phyloP scores from a whole-genome alignment of 2,888 invertebrate genomes.

The Horisme vitalbata region DNA sequence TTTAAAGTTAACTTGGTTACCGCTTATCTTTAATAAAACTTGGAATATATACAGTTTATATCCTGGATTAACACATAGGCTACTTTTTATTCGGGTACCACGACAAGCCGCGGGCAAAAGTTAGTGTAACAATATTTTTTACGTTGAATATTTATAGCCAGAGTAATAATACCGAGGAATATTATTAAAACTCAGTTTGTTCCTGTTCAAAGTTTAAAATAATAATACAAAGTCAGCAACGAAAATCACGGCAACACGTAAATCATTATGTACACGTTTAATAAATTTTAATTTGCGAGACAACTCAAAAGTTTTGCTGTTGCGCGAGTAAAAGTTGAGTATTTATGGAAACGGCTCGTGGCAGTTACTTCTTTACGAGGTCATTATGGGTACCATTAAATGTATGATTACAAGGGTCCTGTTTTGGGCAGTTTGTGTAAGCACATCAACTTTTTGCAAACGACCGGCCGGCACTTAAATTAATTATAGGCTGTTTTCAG shows the following conservation, averaged over 20 bases:
- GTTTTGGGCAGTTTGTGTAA: constrained; percentile 74
- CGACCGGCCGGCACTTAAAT: constrained; percentile 66
- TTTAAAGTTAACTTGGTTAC: too few species aligned
- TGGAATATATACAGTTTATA: too few species aligned
- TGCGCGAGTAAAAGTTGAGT: constrained; percentile 56
- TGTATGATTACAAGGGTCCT: constrained; percentile 71
- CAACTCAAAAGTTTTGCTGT: constrained; percentile 48
- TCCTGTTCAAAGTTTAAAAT: constrained; percentile 1
- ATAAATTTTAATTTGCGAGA: constrained; percentile 44
- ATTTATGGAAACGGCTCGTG: constrained; percentile 68
- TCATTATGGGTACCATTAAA: constrained; percentile 78
- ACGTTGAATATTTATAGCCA: background rate
- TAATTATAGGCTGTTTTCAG: constrained; percentile 50
- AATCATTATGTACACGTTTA: constrained; percentile 27
- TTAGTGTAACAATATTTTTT: too few species aligned
- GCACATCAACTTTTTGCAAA: constrained; percentile 75
- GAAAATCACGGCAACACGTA: constrained; percentile 15
- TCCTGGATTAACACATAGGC: too few species aligned
- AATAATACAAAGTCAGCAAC: constrained; percentile 1
- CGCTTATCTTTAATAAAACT: too few species aligned
- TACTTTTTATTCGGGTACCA: too few species aligned
- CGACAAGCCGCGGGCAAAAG: too few species aligned
- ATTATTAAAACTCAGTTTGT: background rate
- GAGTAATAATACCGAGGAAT: background rate
- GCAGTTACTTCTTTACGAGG: constrained; percentile 75